These are phyloP conservation scores for Tiaroga cobitis DNA, from an alignment of 2,797 vertebrate genomes.

Conservation along the genomic window DNA sequence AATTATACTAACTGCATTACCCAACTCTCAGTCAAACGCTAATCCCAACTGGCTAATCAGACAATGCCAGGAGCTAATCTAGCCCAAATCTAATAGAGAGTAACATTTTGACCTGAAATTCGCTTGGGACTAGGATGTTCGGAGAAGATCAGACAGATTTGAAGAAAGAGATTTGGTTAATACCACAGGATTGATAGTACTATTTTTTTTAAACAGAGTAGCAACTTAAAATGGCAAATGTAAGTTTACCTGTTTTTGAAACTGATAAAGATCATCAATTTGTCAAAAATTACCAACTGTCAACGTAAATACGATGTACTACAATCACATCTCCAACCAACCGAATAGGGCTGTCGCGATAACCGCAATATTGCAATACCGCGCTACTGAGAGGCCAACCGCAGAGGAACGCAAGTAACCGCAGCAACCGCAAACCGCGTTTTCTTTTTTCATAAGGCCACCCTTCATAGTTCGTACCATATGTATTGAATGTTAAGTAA, in stretches of 20 bases:
- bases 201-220: neutral
- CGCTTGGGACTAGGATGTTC: slow-evolving; percentile 46
- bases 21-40: slow-evolving; percentile 18
- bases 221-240: neutral
- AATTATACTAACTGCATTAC: slow-evolving; percentile 57
- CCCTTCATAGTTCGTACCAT: no score
- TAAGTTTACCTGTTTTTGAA: neutral
- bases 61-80: slow-evolving; percentile 44
- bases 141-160: slow-evolving; percentile 23
- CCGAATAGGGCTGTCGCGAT: no score
- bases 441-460: no score
- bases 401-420: no score
- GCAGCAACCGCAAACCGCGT: no score
- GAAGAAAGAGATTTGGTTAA: slow-evolving; percentile 38
- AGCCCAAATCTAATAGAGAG: slow-evolving; percentile 55
- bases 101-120: slow-evolving; percentile 12
- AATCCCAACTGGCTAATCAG: slow-evolving; percentile 48
- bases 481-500: no score
- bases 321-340: neutral
- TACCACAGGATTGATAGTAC: slow-evolving; percentile 8
- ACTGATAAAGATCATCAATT: neutral
- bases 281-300: neutral
- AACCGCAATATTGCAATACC: no score
- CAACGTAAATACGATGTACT: neutral
- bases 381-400: no score